These are phyloP conservation scores for Synanthedon myopaeformis DNA, from an alignment of 2,888 invertebrate genomes.

Conservation along the genomic window DNA sequence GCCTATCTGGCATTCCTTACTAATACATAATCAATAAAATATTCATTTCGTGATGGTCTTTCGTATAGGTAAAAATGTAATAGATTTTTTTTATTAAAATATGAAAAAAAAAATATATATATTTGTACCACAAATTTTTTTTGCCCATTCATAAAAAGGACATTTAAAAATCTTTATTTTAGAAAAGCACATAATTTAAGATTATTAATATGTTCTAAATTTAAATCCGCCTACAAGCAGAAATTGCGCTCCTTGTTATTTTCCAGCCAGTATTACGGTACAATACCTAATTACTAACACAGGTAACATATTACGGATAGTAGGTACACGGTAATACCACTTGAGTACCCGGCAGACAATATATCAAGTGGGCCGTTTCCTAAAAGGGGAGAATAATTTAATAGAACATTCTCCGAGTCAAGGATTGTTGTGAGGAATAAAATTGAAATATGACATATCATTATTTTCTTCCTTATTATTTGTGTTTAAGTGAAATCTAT, in stretches of 20 bases:
- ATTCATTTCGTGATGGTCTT: too few relatives aligned
- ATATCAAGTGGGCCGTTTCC: slow-evolving; percentile 12
- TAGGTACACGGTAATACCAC: slow-evolving; percentile 7
- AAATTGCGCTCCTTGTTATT: background rate
- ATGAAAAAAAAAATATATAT: too few relatives aligned
- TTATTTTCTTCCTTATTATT: background rate
- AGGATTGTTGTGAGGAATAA: background rate
- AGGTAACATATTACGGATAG: background rate
- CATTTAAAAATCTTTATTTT: too few relatives aligned
- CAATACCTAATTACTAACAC: background rate
- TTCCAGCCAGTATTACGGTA: slow-evolving; percentile 3
- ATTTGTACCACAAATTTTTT: too few relatives aligned
- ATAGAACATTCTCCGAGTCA: slow-evolving; percentile 3
- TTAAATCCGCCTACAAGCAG: background rate
- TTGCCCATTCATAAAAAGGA: too few relatives aligned
- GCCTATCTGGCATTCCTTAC: too few relatives aligned
- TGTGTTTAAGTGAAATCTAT: background rate
- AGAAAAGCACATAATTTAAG: too few relatives aligned
- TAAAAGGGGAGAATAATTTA: slow-evolving; percentile 8
- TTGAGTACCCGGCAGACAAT: slow-evolving; percentile 13
- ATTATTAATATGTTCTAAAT: too few relatives aligned
- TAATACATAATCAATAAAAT: too few relatives aligned
- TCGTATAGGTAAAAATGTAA: too few relatives aligned
- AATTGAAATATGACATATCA: background rate
- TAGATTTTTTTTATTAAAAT: too few relatives aligned